Evolutionary conservation across 2,888 invertebrate genomes (phyloP), one percentile per base, ranked within the genome.

Genomic region (Sphinx pinastri): DNA sequence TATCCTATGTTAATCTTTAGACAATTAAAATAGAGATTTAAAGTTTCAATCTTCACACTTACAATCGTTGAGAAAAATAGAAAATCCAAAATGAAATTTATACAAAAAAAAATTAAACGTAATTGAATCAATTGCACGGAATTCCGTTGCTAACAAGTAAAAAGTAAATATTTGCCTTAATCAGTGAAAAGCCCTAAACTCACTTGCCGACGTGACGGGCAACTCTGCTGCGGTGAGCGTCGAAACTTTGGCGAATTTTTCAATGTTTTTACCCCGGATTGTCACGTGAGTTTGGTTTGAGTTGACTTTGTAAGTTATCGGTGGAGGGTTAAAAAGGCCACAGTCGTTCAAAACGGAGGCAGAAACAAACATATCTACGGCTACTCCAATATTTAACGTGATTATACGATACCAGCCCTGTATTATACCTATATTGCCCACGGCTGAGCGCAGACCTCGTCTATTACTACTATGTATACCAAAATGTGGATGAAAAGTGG

Each of bases 101-200:
- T 52, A 52, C 67, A 38, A 67, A 67, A 25, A n/a, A 51, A 59
- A 68, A 68, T 68, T 31, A 59, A 49, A 68, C 11, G 59, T 68
- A 68, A 68, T 68, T 68, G 68, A 68, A 68, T 68, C 68, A 68
- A 68, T 68, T 58, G 58, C 49, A 59, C 67, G 67, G 51, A 72
- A 69, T 71, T 52, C 59, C 51, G 57, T 14, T 58, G 69, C 72
- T 70, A 77, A 76, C 74, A 77, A 77, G 73, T 73, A 72, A 74
- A 75, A 73, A 76, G 77, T 73, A 71, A 78, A 77, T 79, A 73
- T 79, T 79, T 75, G 77, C 71, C 67, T 70, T 72, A 76, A 76
- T 78, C 77, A 77, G 68, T 68, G 67, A 52, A 67, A 52, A 67
- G 52, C 52, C 52, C 67, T 67, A 67, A 67, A 67, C 67, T 67